Percentiles rank a stretch among this genome's conserved stretches.
phyloP scores from a whole-genome alignment of 2,797 vertebrate genomes.

The Eulemur rubriventer region DNA sequence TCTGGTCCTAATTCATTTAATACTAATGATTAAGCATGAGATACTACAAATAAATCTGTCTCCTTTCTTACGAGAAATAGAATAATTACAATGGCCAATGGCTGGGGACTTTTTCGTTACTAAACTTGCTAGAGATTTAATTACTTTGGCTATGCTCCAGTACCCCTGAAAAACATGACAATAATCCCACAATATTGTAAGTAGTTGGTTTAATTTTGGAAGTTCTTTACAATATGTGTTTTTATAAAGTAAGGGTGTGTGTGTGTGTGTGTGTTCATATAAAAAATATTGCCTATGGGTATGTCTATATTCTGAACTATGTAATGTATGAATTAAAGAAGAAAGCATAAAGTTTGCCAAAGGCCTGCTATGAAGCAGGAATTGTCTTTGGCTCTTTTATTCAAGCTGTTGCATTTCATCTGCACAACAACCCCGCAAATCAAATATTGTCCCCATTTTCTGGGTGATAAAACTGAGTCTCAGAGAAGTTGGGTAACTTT shows the following conservation, averaged over 20 bases:
- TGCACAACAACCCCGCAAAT: not conserved
- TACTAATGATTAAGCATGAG: conserved; percentile 63
- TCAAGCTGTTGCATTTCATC: not conserved
- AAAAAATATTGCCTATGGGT: not conserved
- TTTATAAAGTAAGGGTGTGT: not conserved
- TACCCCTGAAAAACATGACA: not conserved
- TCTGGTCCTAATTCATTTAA: conserved; percentile 71
- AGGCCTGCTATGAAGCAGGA: not conserved
- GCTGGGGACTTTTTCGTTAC: conserved; percentile 25
- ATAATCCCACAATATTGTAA: conserved; percentile 2
- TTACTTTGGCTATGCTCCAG: conserved; percentile 65
- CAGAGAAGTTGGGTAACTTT: not conserved
- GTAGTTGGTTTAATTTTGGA: conserved; percentile 11
- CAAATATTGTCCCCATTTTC: not conserved
- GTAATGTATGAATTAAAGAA: not conserved
- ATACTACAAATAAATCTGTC: conserved; percentile 71
- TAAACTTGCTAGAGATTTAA: conserved; percentile 74
- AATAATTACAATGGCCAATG: conserved; percentile 53
- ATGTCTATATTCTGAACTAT: not conserved
- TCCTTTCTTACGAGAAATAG: conserved; percentile 59
- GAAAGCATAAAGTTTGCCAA: not conserved
- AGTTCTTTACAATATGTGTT: not conserved
- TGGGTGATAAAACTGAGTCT: not conserved
- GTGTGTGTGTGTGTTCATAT: not conserved
- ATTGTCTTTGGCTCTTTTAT: not conserved